Evolutionary conservation across 2,113 vertebrate species (phyloP).

Genomic region (Chaetodon auriga): DNA sequence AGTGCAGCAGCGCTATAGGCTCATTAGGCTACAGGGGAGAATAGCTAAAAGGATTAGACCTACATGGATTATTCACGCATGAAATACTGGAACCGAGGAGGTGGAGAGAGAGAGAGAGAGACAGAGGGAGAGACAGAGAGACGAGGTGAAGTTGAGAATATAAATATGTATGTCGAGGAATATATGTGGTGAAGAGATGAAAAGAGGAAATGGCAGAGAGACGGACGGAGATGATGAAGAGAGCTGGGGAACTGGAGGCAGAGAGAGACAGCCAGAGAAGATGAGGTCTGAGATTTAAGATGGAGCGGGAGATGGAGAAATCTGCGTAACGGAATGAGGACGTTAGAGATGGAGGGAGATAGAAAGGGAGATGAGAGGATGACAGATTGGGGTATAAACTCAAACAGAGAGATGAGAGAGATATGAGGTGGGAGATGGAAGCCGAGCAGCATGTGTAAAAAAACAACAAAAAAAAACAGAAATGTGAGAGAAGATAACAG

Average conservation of each 20-base stretch:
- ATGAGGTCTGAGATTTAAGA: conserved; percentile 62
- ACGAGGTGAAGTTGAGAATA: conserved; percentile 36
- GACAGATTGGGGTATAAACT: conserved; percentile 49
- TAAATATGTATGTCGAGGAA: conserved; percentile 61
- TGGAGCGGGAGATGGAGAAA: conserved; percentile 46
- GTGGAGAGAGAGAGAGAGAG: conserved; percentile 11
- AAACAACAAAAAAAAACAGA: not conserved
- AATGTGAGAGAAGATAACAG: not conserved
- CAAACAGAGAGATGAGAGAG: conserved; percentile 13
- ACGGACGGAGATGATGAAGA: conserved; percentile 5
- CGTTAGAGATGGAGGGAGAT: conserved; percentile 45
- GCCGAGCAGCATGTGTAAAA: conserved; percentile 12
- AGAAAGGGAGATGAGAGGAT: conserved; percentile 24
- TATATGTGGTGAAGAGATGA: conserved; percentile 20
- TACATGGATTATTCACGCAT: conserved; percentile 79
- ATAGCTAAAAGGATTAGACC: conserved; percentile 80
- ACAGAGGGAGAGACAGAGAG: conserved; percentile 7
- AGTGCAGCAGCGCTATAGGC: conserved; percentile 56
- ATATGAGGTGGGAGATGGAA: conserved; percentile 26
- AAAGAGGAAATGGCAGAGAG: conserved; percentile 11
- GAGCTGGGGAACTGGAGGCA: not conserved
- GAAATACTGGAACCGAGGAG: conserved; percentile 67
- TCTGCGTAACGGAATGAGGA: conserved; percentile 56
- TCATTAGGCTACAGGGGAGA: conserved; percentile 79
- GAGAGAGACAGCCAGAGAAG: conserved; percentile 27